These are phyloP conservation scores for Vireo griseus DNA, from an alignment of 2,797 vertebrate genomes.

Conservation along the genomic window DNA sequence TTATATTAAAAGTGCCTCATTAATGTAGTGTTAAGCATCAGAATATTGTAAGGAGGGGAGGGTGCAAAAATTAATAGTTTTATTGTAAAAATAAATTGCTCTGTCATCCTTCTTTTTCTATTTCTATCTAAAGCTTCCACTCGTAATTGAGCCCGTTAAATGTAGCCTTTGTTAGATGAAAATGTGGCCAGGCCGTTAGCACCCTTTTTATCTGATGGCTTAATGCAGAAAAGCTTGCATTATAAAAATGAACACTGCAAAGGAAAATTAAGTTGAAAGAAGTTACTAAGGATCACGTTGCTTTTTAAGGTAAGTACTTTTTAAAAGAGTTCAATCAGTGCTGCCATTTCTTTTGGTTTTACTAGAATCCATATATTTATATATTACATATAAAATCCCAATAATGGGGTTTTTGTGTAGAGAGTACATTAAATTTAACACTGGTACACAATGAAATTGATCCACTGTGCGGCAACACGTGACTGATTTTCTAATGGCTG, in stretches of 20 bases:
- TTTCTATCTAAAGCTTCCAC: constrained; percentile 22
- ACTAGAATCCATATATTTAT: not conserved
- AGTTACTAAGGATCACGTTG: not conserved
- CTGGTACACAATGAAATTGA: not conserved
- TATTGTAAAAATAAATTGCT: constrained; percentile 59
- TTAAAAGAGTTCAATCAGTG: not conserved
- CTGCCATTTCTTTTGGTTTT: not conserved
- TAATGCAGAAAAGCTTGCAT: not conserved
- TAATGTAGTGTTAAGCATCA: constrained; percentile 13
- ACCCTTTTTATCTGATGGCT: constrained; percentile 23
- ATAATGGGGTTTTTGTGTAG: not conserved
- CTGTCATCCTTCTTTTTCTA: not conserved
- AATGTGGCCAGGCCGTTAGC: not conserved
- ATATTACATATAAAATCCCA: not conserved
- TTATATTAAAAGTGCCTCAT: constrained; percentile 31
- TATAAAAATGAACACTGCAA: not conserved
- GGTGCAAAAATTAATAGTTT: constrained; percentile 46
- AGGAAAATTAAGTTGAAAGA: constrained; percentile 14
- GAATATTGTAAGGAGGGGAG: constrained; percentile 21
- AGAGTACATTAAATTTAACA: constrained; percentile 2
- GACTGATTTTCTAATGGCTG: not conserved
- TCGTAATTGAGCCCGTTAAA: constrained; percentile 40
- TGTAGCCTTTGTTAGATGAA: constrained; percentile 50
- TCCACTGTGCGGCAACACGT: not conserved
- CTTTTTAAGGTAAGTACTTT: not conserved